Evolutionary conservation across 2,113 vertebrate genomes (phyloP), one percentile per base, ranked within the genome.

Genomic region (Lepus europaeus): DNA sequence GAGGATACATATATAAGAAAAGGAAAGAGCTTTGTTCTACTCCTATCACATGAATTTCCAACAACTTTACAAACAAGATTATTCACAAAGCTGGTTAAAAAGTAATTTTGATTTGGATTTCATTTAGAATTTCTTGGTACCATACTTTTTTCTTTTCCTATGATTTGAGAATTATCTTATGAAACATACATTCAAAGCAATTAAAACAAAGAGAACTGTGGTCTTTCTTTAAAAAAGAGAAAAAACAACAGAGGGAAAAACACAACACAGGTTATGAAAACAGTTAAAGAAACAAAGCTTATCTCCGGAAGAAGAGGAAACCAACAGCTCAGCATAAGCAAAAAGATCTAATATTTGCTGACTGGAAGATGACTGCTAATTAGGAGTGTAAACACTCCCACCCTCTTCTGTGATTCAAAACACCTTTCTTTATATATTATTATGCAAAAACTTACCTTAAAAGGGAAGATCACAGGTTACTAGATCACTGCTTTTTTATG

Each of bases 301-400:
- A 95, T 86, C 81, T 96, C 51, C 39, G 51, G 74, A 81, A 76
- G 73, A 69, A 96, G 93, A 96, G 74, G 86, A 93, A 94, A 83
- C 79, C n/a, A 87, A 87, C 39, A 81, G 29, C 2, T n/a, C 63
- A 81, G 23, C 19, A 17, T 66, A 78, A 90, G 73, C 93, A 89
- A 73, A 96, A 95, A 88, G 20, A 45, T 73, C 73, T 90, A 76
- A 90, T 85, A 89, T 9, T 33, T 45, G 59, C 19, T 90, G 63
- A 63, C 29, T 59, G 20, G 14, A 25, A 72, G 59, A 73, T 91
- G 22, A 61, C 36, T 45, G 61, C 45, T 31, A 86, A 69, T 36
- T 64, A 93, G n/a, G 2, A 85, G 2, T 82, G 29, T 19, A 81
- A 86, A 87, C 69, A 85, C 9, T 69, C 14, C 20, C 25, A 6